Conservation (phyloP, 2,113 vertebrate species). For the Petroica traversi region DNA sequence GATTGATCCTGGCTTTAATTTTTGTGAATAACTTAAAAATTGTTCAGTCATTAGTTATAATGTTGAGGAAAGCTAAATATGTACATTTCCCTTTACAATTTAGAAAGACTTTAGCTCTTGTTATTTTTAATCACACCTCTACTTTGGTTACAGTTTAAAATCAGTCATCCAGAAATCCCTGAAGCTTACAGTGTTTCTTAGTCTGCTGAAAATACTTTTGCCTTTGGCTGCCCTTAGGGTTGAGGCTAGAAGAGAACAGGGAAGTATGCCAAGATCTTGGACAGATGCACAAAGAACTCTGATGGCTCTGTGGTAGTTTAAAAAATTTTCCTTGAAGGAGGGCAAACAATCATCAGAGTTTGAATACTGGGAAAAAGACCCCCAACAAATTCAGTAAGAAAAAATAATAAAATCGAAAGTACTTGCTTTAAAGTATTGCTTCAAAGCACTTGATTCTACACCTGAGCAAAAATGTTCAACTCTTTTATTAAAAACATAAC, state of each 20-base stretch:
- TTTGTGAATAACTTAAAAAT: background rate
- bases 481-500: background rate
- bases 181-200: constrained; percentile 27
- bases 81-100: background rate
- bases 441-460: background rate
- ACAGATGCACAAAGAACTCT: background rate
- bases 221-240: constrained; percentile 38
- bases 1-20: background rate
- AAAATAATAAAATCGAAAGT: background rate
- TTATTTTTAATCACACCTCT: constrained; percentile 42
- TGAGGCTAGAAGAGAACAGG: background rate
- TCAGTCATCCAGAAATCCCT: constrained; percentile 38
- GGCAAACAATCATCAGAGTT: background rate
- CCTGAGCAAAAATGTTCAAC: background rate
- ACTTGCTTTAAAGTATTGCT: accelerated
- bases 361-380: background rate
- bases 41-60: background rate
- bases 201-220: constrained; percentile 41
- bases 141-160: constrained; percentile 12
- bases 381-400: background rate
- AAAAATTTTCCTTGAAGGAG: background rate
- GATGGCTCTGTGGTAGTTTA: background rate
- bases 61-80: background rate
- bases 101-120: background rate
- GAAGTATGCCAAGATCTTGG: background rate